Evolutionary conservation across 2,113 vertebrate genomes (phyloP), one percentile per base, ranked within the genome.

Genomic region (Pomatorhinus ruficollis): DNA sequence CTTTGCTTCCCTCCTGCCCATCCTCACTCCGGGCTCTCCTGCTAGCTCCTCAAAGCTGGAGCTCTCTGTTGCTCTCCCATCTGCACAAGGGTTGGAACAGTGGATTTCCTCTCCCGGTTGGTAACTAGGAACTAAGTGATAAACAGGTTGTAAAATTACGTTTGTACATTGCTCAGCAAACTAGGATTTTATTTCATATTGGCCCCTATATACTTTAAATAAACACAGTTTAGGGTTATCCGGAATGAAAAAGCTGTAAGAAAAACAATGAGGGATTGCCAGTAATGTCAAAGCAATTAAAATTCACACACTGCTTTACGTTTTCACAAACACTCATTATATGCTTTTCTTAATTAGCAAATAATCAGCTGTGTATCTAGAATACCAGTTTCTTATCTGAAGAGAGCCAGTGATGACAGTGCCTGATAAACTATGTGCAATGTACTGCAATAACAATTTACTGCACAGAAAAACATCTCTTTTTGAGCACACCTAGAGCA

Each of bases 161-260:
- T 93, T 94, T 90, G 57, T 14, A 89, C 28, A 89, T 14, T 83
- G 60, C 64, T 94, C 47, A 64, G 86, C 40, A 96, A 96, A 93
- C 69, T 27, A 45, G 49, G 72, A 82, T 94, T 94, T 93, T 83
- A 90, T 84, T 88, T 75, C 35, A 28, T 75, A 83, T 87, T 81
- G 68, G 63, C 31, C 44, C 44, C 20, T 42, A 47, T 44, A 47
- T 37, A 44, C 56, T 60, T 77, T 63, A 87, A 95, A 95, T 79
- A 95, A 96, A 96, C 77, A 93, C 21, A 50, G 11, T 93, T 92
- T 75, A 45, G 16, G 59, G 71, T 83, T 93, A 93, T 75, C 83
- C 60, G 44, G 21, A 65, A 92, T 69, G 21, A 37, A 87, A 90
- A 52, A 90, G 33, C 79, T 60, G 8, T 88, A 92, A 83, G 64